phyloP scores from a whole-genome alignment of 2,888 invertebrate species.

The Thymelicus acteon region DNA sequence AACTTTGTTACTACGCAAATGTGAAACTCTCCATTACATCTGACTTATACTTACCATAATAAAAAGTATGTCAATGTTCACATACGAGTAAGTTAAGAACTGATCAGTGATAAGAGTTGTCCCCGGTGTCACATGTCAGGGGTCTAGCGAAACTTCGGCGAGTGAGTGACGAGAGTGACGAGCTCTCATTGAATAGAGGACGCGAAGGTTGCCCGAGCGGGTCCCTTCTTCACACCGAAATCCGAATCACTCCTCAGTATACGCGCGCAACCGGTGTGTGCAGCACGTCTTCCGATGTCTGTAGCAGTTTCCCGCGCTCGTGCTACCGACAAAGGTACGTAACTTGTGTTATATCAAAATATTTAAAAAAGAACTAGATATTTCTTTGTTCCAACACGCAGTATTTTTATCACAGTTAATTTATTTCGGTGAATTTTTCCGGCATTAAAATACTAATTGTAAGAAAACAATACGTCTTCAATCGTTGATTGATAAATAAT shows the following conservation, averaged over 20 bases:
- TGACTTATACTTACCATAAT: background rate
- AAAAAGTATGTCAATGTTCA: background rate
- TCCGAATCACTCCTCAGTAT: constrained; percentile 50
- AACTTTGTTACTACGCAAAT: too few relatives aligned
- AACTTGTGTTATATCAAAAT: background rate
- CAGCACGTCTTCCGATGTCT: constrained; percentile 57
- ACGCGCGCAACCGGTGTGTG: constrained; percentile 68
- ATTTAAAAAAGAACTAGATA: too few relatives aligned
- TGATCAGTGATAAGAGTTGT: constrained; percentile 42
- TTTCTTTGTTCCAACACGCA: too few relatives aligned
- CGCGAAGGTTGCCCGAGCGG: constrained; percentile 21
- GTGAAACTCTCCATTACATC: too few relatives aligned
- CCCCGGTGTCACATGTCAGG: constrained; percentile 29
- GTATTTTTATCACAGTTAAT: too few relatives aligned
- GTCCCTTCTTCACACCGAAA: constrained; percentile 57
- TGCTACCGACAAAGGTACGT: constrained; percentile 63
- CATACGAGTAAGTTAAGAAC: background rate
- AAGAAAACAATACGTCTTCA: background rate
- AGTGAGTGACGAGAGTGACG: background rate
- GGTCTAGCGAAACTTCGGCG: constrained; percentile 26
- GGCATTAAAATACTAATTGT: too few relatives aligned
- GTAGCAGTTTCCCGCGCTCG: constrained; percentile 49
- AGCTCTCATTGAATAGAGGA: constrained; percentile 3
- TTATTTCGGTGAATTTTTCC: too few relatives aligned
- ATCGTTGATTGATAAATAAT: background rate